phyloP scores from a whole-genome alignment of 2,797 vertebrate genomes.

The Monodelphis domestica region DNA sequence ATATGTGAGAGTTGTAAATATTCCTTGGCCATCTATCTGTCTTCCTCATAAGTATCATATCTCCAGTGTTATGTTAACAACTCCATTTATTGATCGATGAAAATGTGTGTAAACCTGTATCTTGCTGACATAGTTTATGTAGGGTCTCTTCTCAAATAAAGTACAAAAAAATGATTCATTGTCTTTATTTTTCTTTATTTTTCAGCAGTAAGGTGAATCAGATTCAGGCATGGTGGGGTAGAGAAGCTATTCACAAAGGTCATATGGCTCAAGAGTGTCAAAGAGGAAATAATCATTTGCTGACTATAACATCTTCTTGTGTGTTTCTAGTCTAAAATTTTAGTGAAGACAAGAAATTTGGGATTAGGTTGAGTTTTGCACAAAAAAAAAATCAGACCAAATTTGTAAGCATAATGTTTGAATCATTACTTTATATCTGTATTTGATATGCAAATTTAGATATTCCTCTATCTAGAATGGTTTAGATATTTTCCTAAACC shows the following conservation, averaged over 20 bases:
- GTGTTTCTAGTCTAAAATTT: not conserved
- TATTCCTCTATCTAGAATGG: not conserved
- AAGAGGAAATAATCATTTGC: not conserved
- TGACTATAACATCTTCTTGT: not conserved
- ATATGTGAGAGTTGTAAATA: constrained; percentile 88
- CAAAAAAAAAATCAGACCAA: not conserved
- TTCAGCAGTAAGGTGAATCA: not conserved
- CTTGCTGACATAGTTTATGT: constrained; percentile 89
- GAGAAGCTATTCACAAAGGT: not conserved
- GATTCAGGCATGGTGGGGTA: not conserved
- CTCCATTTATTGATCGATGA: constrained; percentile 88
- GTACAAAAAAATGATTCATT: constrained; percentile 80
- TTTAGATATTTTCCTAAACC: not conserved
- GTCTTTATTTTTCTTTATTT: constrained; percentile 52
- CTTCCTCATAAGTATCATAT: constrained; percentile 86
- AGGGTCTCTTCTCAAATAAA: constrained; percentile 91
- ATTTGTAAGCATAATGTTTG: not conserved
- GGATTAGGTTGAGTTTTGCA: not conserved
- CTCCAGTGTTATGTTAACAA: constrained; percentile 86
- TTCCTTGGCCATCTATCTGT: constrained; percentile 86
- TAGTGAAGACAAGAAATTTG: not conserved
- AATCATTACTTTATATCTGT: not conserved
- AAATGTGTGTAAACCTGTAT: constrained; percentile 87
- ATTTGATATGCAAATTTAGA: not conserved
- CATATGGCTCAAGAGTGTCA: too few relatives aligned